Evolutionary conservation across 2,888 invertebrate genomes (phyloP).

Genomic region (Aquatica leii): DNA sequence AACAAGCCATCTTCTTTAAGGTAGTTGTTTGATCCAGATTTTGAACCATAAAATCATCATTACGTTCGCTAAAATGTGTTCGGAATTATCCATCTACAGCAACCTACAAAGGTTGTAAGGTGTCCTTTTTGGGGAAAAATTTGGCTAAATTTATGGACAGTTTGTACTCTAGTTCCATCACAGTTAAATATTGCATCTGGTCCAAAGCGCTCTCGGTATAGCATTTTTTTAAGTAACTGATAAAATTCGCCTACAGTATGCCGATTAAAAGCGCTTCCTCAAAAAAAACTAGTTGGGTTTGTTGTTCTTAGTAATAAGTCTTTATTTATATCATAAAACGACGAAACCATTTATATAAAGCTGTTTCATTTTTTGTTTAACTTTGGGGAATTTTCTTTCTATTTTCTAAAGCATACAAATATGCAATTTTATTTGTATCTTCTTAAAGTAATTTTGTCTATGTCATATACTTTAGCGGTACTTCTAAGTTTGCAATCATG

Average conservation of each 20-base stretch:
- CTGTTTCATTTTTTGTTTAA: conserved; percentile 13
- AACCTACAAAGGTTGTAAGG: not conserved
- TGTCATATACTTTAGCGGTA: too few relatives aligned
- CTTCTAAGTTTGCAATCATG: too few relatives aligned
- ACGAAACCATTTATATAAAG: too few relatives aligned
- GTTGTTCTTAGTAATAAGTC: conserved; percentile 21
- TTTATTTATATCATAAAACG: conserved; percentile 33
- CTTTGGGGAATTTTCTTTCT: conserved; percentile 8
- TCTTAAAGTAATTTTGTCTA: too few relatives aligned
- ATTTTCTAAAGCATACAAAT: conserved; percentile 1
- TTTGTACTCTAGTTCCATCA: too few relatives aligned
- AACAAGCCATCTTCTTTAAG: conserved; percentile 6
- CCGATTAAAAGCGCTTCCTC: too few relatives aligned
- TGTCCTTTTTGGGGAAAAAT: too few relatives aligned
- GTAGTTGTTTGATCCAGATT: conserved; percentile 9
- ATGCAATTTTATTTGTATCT: conserved; percentile 38
- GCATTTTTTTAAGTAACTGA: too few relatives aligned
- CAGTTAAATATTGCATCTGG: not conserved
- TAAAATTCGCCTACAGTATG: too few relatives aligned
- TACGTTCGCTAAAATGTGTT: conserved; percentile 11
- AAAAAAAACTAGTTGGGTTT: too few relatives aligned
- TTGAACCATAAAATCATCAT: conserved; percentile 11
- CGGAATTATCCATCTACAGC: conserved; percentile 1
- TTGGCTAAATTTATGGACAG: too few relatives aligned
- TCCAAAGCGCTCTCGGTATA: too few relatives aligned